These are phyloP conservation scores for Drosophila mimetica DNA, from an alignment of 2,888 invertebrate species.

Conservation along the genomic window DNA sequence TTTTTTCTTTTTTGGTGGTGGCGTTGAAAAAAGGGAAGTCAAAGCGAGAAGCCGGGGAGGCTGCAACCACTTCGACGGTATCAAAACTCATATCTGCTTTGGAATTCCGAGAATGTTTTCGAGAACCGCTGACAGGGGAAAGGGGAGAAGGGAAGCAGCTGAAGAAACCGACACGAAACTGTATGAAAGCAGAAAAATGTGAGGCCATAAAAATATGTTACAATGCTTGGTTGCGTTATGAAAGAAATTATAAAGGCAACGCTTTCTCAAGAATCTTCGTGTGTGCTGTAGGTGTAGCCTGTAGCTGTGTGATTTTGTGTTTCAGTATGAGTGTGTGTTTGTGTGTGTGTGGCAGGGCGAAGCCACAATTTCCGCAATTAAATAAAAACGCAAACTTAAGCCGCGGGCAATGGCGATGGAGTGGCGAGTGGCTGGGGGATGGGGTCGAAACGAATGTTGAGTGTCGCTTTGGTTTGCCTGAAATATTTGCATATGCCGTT, in stretches of 20 bases:
- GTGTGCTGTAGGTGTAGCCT: slow-evolving; percentile 11
- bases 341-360: slow-evolving; percentile 51
- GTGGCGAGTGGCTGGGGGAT: slow-evolving; percentile 10
- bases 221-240: slow-evolving; percentile 72
- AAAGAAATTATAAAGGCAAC: slow-evolving; percentile 72
- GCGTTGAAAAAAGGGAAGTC: slow-evolving; percentile 15
- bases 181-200: slow-evolving; percentile 63
- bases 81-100: slow-evolving; percentile 73
- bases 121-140: slow-evolving; percentile 16
- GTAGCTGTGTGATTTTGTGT: background rate
- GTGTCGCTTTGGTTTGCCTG: slow-evolving; percentile 64
- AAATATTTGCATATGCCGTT: slow-evolving; percentile 71
- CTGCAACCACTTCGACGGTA: slow-evolving; percentile 60
- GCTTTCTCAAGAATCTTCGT: slow-evolving; percentile 41
- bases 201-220: slow-evolving; percentile 77
- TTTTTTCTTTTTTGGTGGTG: slow-evolving; percentile 8
- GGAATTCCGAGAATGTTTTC: slow-evolving; percentile 71
- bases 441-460: slow-evolving; percentile 65
- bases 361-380: slow-evolving; percentile 79
- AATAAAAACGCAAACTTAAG: slow-evolving; percentile 80
- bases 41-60: slow-evolving; percentile 7
- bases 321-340: slow-evolving; percentile 4
- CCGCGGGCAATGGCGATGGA: slow-evolving; percentile 49
- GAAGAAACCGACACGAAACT: slow-evolving; percentile 47
- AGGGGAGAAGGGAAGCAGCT: background rate